Percentiles rank a stretch among this genome's conserved stretches.
Evolutionary conservation across 2,797 vertebrate species (phyloP).

Genomic region (Parauchenoglanis punctatus): DNA sequence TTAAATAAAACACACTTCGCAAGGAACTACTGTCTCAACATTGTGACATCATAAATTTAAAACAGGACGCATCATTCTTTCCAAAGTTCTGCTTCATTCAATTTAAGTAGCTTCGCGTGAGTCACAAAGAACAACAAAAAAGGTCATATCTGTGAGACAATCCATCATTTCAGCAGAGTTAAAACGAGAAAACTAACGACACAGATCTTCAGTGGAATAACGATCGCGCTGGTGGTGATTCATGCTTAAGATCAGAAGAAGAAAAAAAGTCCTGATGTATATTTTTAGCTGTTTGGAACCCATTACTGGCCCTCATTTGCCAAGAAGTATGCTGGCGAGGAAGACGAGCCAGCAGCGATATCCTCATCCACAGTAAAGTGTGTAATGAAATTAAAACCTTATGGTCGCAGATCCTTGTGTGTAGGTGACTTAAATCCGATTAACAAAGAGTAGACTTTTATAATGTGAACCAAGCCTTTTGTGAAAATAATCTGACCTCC

Average conservation of each 20-base stretch:
- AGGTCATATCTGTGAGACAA: too few relatives aligned
- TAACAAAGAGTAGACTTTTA: not conserved
- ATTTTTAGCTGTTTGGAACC: not conserved
- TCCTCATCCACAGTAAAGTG: not conserved
- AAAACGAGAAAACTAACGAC: not conserved
- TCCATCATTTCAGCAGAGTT: not conserved
- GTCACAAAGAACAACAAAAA: not conserved
- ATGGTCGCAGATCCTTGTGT: not conserved
- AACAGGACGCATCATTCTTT: not conserved
- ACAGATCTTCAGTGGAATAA: not conserved
- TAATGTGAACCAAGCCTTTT: not conserved
- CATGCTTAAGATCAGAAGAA: not conserved
- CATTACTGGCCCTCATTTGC: not conserved
- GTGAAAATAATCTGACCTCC: slow-evolving; percentile 2
- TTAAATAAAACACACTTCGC: not conserved
- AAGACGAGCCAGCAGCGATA: not conserved
- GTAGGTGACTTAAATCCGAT: not conserved
- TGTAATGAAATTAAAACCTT: not conserved
- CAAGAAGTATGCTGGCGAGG: not conserved
- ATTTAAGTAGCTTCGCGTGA: too few relatives aligned
- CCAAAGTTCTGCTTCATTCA: not conserved
- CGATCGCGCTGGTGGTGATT: too few relatives aligned
- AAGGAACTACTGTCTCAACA: not conserved
- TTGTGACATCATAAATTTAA: not conserved
- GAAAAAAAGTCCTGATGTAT: not conserved